phyloP scores from a whole-genome alignment of 2,888 invertebrate species.

The Polydrusus pterygomalis region DNA sequence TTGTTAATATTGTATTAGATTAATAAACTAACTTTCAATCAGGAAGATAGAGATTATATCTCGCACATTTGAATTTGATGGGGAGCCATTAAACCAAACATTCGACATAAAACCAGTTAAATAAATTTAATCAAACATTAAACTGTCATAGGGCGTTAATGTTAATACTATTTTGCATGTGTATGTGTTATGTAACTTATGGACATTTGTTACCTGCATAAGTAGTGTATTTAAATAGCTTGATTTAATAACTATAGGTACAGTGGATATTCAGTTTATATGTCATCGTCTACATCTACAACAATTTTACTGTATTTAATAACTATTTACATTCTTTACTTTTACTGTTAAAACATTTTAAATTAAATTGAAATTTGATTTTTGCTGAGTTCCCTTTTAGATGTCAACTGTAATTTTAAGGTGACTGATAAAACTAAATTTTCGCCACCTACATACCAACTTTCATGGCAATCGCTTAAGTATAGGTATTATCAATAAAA shows the following conservation, averaged over 20 bases:
- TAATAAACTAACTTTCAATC: no score
- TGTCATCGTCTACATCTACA: background rate
- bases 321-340: no score
- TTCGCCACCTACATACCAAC: no score
- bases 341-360: background rate
- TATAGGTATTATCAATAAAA: background rate
- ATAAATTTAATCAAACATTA: constrained; percentile 42
- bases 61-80: no score
- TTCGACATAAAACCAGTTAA: constrained; percentile 30
- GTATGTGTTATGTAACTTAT: constrained; percentile 41
- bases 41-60: no score
- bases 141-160: constrained; percentile 37
- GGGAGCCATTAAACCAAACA: constrained; percentile 22
- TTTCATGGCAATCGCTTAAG: no score
- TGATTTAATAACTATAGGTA: background rate
- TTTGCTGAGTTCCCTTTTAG: no score
- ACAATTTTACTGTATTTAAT: background rate
- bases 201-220: constrained; percentile 16
- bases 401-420: no score
- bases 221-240: constrained; percentile 15
- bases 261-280: background rate
- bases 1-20: no score
- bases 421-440: no score
- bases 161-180: constrained; percentile 41
- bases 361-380: background rate